Conservation (phyloP, 2,797 vertebrate species). For the Sebastes trivittatus region DNA sequence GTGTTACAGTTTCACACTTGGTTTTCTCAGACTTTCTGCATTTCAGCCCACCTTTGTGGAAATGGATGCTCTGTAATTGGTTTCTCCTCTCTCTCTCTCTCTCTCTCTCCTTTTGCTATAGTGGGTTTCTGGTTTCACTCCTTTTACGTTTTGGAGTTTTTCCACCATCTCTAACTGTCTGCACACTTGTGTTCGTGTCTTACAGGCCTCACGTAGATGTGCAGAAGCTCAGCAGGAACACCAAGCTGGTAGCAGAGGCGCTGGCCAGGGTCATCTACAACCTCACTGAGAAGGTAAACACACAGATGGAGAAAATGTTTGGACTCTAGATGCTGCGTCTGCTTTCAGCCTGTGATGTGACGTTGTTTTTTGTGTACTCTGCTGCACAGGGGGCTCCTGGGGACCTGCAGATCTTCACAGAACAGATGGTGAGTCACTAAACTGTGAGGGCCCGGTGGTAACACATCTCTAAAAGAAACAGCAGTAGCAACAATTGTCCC, state of each 20-base stretch:
- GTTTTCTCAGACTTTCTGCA: not conserved
- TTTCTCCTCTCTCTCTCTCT: not conserved
- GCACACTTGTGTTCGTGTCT: slow-evolving; percentile 19
- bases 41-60: slow-evolving; percentile 1
- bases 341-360: not conserved
- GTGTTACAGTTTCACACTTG: not conserved
- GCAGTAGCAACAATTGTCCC: not conserved
- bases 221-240: slow-evolving; percentile 90
- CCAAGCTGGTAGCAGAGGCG: slow-evolving; percentile 92
- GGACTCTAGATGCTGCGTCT: not conserved
- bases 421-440: slow-evolving; percentile 91
- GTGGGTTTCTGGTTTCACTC: slow-evolving; percentile 5
- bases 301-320: not conserved
- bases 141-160: not conserved
- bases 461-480: not conserved
- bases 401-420: slow-evolving; percentile 94
- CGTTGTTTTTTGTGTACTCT: not conserved
- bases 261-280: slow-evolving; percentile 97
- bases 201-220: slow-evolving; percentile 91
- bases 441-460: not conserved
- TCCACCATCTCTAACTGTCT: slow-evolving; percentile 11
- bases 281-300: slow-evolving; percentile 93
- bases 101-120: not conserved
- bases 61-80: not conserved
- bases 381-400: slow-evolving; percentile 87